These are phyloP conservation scores for Argyrosomus regius DNA, from an alignment of 2,797 vertebrate species.

Conservation along the genomic window DNA sequence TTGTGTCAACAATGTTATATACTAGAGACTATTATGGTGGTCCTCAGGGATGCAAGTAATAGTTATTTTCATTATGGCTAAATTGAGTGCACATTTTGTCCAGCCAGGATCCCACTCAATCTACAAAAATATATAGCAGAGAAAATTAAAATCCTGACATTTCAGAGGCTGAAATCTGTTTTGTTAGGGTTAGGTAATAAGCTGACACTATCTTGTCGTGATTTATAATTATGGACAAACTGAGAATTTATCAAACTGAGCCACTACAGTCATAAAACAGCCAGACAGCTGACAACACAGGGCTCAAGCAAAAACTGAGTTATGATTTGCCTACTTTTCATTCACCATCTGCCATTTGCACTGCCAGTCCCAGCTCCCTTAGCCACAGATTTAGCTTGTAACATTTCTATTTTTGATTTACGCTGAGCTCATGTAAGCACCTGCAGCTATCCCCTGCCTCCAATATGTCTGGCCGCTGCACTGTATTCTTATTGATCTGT, in stretches of 20 bases:
- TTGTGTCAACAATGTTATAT: not conserved
- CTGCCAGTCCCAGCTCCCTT: constrained; percentile 7
- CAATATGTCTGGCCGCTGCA: constrained; percentile 43
- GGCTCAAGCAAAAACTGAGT: not conserved
- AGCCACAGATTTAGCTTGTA: constrained; percentile 23
- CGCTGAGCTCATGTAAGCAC: constrained; percentile 47
- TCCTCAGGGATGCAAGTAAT: not conserved
- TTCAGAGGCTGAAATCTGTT: not conserved
- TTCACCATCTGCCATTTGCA: not conserved
- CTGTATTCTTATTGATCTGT: constrained; percentile 76
- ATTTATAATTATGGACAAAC: not conserved
- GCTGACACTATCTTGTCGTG: not conserved
- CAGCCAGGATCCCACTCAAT: not conserved
- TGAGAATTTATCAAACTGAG: not conserved
- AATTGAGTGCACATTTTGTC: not conserved
- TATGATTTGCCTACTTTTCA: constrained; percentile 7
- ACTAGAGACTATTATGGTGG: not conserved
- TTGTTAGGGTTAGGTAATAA: not conserved
- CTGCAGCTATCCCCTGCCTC: constrained; percentile 46
- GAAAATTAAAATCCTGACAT: not conserved
- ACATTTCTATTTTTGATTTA: constrained; percentile 64
- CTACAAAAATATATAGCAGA: not conserved
- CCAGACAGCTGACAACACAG: not conserved
- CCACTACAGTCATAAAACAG: not conserved
- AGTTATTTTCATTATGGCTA: not conserved